phyloP scores from a whole-genome alignment of 2,113 vertebrate species.

The Campylorhamphus procurvoides region DNA sequence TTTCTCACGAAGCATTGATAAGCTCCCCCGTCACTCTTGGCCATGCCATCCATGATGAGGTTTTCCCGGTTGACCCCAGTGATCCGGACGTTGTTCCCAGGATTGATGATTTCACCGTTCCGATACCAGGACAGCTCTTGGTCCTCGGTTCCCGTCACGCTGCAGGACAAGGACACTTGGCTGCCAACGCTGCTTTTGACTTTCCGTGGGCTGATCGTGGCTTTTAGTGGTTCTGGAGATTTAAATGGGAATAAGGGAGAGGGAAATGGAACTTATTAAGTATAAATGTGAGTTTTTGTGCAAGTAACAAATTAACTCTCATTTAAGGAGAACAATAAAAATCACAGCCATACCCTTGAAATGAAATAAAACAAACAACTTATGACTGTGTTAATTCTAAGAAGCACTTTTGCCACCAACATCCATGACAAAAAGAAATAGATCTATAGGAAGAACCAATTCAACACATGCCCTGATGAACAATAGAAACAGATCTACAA shows the following conservation, averaged over 20 bases:
- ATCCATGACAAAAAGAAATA: neutral
- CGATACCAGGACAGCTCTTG: conserved; percentile 96
- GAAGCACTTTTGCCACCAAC: neutral
- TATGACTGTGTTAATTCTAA: neutral
- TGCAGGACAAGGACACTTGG: conserved; percentile 96
- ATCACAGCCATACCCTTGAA: neutral
- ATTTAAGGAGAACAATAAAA: neutral
- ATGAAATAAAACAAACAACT: neutral
- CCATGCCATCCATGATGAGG: conserved; percentile 97
- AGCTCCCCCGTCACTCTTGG: conserved; percentile 94
- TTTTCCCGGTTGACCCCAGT: conserved; percentile 89
- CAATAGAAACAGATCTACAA: neutral
- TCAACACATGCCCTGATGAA: neutral
- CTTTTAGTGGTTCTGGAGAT: conserved; percentile 90
- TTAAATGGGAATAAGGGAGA: neutral
- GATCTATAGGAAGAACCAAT: neutral
- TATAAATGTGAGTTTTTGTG: neutral
- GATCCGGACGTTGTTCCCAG: conserved; percentile 90
- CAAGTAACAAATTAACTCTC: neutral
- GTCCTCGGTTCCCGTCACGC: conserved; percentile 90
- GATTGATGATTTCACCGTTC: conserved; percentile 92
- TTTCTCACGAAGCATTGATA: conserved; percentile 97
- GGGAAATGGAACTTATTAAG: neutral
- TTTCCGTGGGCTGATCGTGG: conserved; percentile 91
- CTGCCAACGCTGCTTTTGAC: conserved; percentile 97